These are phyloP conservation scores for Neoseiulus cucumeris DNA, from an alignment of 1,140 invertebrate genomes.

Conservation along the genomic window DNA sequence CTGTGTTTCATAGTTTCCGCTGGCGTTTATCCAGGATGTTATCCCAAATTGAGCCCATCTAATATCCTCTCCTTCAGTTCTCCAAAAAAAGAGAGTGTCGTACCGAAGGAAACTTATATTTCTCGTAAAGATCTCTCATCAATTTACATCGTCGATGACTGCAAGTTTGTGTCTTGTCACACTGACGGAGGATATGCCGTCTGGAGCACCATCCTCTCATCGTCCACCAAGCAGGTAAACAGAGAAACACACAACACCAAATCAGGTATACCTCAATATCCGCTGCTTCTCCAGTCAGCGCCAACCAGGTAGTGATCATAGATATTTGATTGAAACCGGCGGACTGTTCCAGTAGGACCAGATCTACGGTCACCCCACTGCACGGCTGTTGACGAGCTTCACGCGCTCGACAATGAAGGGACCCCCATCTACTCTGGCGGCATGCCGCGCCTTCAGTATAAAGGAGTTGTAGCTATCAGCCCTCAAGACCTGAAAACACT, in stretches of 20 bases:
- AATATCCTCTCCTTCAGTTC: too few relatives aligned
- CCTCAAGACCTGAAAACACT: slow-evolving; percentile 49
- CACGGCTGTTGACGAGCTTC: slow-evolving; percentile 47
- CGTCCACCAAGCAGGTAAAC: slow-evolving; percentile 30
- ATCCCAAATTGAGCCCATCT: too few relatives aligned
- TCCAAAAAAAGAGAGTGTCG: too few relatives aligned
- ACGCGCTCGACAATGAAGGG: slow-evolving; percentile 29
- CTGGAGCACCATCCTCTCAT: slow-evolving; percentile 40
- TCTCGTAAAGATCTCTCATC: slow-evolving; percentile 24
- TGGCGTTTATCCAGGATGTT: too few relatives aligned
- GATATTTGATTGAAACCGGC: too few relatives aligned
- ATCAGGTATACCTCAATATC: too few relatives aligned
- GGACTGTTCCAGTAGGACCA: slow-evolving; percentile 40
- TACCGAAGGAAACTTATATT: slow-evolving; percentile 37
- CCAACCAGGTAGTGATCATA: too few relatives aligned
- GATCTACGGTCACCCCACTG: slow-evolving; percentile 39
- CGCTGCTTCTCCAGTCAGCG: too few relatives aligned
- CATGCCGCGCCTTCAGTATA: slow-evolving; percentile 77
- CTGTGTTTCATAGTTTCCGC: too few relatives aligned
- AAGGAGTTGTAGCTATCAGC: slow-evolving; percentile 64
- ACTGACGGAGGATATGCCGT: slow-evolving; percentile 76
- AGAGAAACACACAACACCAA: too few relatives aligned
- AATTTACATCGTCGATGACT: slow-evolving; percentile 29
- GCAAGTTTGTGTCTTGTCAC: slow-evolving; percentile 72
- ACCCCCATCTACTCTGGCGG: slow-evolving; percentile 55